Conservation (phyloP, 2,888 invertebrate genomes). For the Iphiclides podalirius region DNA sequence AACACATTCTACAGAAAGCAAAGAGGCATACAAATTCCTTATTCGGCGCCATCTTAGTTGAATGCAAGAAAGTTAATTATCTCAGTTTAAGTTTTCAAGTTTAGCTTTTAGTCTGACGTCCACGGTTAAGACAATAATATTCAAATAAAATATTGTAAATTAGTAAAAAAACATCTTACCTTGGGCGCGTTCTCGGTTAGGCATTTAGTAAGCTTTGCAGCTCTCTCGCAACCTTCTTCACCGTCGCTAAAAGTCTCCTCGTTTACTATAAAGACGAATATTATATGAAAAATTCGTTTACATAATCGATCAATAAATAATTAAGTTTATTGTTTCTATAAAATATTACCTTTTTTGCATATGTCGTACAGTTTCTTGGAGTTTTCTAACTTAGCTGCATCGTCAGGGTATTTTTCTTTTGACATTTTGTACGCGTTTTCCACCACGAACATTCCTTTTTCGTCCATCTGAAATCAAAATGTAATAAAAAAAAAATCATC, state of each 20-base stretch:
- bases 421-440: conserved; percentile 46
- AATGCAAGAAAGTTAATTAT: no score
- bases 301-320: no score
- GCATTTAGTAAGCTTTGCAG: conserved; percentile 54
- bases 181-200: conserved; percentile 52
- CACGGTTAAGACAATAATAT: no score
- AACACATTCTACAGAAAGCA: no score
- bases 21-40: no score
- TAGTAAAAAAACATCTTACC: conserved; percentile 40
- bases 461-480: conserved; percentile 49
- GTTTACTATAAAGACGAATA: conserved; percentile 48
- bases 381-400: conserved; percentile 46
- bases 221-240: conserved; percentile 64
- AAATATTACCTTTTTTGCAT: conserved; percentile 63
- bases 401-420: conserved; percentile 49
- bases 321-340: no score
- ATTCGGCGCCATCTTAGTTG: no score
- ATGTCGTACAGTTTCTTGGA: conserved; percentile 54
- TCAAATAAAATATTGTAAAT: no score
- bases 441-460: conserved; percentile 56
- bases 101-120: no score
- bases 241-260: conserved; percentile 52
- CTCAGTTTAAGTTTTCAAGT: no score
- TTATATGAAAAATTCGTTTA: no score
- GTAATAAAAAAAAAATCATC: no score